Conservation (phyloP, 1,140 invertebrate species). For the Lepidurus apus region DNA sequence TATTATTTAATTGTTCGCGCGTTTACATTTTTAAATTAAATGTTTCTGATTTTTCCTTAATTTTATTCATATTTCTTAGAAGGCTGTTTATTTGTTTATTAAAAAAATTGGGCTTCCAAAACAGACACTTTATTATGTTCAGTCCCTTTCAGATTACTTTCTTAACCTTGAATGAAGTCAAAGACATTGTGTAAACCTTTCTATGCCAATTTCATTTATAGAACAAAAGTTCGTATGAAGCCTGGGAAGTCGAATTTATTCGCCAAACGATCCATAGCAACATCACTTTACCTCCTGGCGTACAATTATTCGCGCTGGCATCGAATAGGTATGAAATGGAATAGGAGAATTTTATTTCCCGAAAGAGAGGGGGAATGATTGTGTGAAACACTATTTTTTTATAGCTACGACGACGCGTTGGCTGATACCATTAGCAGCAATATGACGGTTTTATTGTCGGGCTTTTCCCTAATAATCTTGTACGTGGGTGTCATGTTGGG, state of each 20-base stretch:
- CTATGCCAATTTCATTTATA: constrained; percentile 15
- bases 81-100: no score
- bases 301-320: constrained; percentile 45
- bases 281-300: constrained; percentile 42
- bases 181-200: not conserved
- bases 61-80: no score
- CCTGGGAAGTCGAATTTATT: constrained; percentile 48
- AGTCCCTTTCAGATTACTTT: no score
- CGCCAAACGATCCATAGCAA: constrained; percentile 40
- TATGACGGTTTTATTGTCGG: constrained; percentile 49
- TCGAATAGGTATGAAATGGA: constrained; percentile 39
- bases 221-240: constrained; percentile 32
- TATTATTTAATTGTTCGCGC: not conserved
- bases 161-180: not conserved
- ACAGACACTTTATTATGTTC: no score
- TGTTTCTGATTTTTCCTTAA: not conserved
- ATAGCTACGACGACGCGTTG: constrained; percentile 45
- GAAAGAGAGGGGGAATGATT: not conserved
- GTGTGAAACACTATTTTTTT: constrained; percentile 1
- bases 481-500: constrained; percentile 55
- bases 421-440: constrained; percentile 49
- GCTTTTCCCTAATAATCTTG: constrained; percentile 51
- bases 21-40: not conserved
- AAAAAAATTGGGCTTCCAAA: no score
- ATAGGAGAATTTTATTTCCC: not conserved